phyloP scores from a whole-genome alignment of 2,888 invertebrate genomes.

The Unio delphinus region DNA sequence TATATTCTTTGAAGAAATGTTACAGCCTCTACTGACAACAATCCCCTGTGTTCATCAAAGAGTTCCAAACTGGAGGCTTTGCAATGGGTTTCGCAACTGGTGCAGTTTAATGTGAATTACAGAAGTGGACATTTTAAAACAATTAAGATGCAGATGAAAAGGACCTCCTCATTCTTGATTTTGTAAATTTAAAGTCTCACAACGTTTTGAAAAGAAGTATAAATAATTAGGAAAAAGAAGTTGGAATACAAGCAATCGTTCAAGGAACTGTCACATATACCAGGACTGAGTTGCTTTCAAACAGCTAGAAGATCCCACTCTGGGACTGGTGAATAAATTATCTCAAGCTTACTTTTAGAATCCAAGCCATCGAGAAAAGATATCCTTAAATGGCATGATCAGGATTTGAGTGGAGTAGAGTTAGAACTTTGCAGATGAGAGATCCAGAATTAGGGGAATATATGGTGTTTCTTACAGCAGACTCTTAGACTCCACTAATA shows the following conservation, averaged over 20 bases:
- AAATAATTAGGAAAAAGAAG: too few species aligned
- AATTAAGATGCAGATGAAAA: background rate
- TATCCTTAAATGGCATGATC: background rate
- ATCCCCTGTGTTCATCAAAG: constrained; percentile 12
- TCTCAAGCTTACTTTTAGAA: background rate
- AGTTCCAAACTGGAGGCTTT: constrained; percentile 18
- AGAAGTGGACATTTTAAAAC: background rate
- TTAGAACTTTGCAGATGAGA: too few species aligned
- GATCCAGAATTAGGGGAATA: background rate
- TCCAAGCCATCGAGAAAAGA: background rate
- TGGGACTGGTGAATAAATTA: too few species aligned
- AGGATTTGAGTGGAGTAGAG: background rate
- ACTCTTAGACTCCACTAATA: background rate
- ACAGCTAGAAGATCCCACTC: too few species aligned
- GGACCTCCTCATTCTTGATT: too few species aligned
- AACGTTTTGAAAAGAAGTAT: too few species aligned
- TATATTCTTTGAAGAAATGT: constrained; percentile 9
- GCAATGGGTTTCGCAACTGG: background rate
- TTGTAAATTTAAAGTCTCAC: too few species aligned
- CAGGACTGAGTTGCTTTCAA: too few species aligned
- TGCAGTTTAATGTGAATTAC: constrained; percentile 24
- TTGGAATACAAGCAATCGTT: too few species aligned
- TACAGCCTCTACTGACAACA: constrained; percentile 15
- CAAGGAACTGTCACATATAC: too few species aligned
- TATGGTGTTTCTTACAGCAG: background rate